These are phyloP conservation scores for Drosophila mercatorum DNA, from an alignment of 2,888 invertebrate species.

Conservation along the genomic window DNA sequence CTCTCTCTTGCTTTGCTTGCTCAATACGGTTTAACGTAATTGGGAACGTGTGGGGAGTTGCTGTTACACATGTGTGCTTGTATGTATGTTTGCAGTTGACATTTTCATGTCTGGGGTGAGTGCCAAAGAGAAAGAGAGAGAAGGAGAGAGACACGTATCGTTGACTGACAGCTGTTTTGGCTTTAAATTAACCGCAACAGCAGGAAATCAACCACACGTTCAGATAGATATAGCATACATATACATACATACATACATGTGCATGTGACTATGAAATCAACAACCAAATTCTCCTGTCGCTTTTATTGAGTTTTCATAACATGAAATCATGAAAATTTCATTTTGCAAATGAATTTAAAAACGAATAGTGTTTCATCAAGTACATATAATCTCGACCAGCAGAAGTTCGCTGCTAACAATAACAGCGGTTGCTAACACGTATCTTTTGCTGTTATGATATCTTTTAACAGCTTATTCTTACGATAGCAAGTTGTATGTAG, in stretches of 20 bases:
- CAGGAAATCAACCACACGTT: slow-evolving; percentile 49
- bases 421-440: background rate
- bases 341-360: background rate
- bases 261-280: slow-evolving; percentile 13
- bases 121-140: slow-evolving; percentile 8
- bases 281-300: slow-evolving; percentile 2
- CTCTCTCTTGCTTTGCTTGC: slow-evolving; percentile 27
- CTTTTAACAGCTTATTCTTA: background rate
- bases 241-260: background rate
- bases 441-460: background rate
- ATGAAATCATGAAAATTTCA: background rate
- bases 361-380: background rate
- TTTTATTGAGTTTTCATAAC: slow-evolving; percentile 28
- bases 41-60: slow-evolving; percentile 54
- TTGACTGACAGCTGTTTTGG: slow-evolving; percentile 72
- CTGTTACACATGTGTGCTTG: slow-evolving; percentile 23
- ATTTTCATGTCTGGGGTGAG: slow-evolving; percentile 48
- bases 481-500: background rate
- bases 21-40: slow-evolving; percentile 11
- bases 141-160: slow-evolving; percentile 18
- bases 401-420: background rate
- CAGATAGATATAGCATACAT: slow-evolving; percentile 7
- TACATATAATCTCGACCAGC: background rate
- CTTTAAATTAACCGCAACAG: slow-evolving; percentile 64
- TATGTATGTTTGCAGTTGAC: slow-evolving; percentile 48